Evolutionary conservation across 2,113 vertebrate species (phyloP).

Genomic region (Speoplatyrhinus poulsoni): DNA sequence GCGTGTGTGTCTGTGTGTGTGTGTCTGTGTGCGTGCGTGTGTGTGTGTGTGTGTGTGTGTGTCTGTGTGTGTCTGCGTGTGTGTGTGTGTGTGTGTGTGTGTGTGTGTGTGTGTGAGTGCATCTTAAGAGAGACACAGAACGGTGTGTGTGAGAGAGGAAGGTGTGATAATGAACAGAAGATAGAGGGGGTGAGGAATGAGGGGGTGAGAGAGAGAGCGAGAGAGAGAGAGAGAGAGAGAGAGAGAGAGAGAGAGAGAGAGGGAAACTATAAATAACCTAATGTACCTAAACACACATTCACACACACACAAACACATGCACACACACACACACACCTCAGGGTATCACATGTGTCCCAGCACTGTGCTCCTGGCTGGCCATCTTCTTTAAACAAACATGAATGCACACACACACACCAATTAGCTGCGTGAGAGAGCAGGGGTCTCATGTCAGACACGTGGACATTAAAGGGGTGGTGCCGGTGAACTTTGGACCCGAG

Average conservation of each 20-base stretch:
- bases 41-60: background rate
- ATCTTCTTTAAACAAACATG: too few species aligned
- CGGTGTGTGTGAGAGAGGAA: conserved; percentile 11
- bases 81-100: background rate
- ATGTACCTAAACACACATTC: background rate
- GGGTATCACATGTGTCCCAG: too few species aligned
- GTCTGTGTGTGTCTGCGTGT: background rate
- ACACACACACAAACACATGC: background rate
- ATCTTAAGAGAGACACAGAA: conserved; percentile 23
- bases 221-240: background rate
- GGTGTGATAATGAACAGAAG: conserved; percentile 37
- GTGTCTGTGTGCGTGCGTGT: conserved; percentile 24
- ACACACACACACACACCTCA: background rate
- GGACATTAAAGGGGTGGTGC: too few species aligned
- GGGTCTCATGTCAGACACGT: too few species aligned
- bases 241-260: background rate
- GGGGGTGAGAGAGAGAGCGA: background rate
- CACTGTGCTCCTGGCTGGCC: too few species aligned
- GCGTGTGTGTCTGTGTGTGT: background rate
- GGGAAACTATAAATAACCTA: background rate
- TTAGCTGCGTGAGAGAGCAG: too few species aligned
- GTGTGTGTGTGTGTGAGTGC: conserved; percentile 25
- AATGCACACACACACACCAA: too few species aligned
- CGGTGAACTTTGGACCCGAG: too few species aligned
- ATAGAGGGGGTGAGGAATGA: conserved; percentile 10